Evolutionary conservation across 2,888 invertebrate species (phyloP).

Genomic region (Oxycera nigricornis): DNA sequence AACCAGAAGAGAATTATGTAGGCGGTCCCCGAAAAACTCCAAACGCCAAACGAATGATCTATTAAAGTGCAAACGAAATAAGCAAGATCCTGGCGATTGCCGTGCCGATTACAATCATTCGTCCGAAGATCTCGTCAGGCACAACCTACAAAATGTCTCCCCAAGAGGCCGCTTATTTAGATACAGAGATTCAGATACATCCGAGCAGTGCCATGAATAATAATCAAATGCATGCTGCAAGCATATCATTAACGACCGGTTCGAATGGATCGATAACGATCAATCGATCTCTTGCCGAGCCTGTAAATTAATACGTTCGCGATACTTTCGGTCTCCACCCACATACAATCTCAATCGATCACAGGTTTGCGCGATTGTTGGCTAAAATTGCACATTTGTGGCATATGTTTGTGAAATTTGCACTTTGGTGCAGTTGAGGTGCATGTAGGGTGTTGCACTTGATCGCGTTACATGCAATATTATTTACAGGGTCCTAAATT

Average conservation of each 20-base stretch:
- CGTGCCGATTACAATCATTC: conserved; percentile 2
- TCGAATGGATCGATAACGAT: conserved; percentile 17
- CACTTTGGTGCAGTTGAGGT: too few relatives aligned
- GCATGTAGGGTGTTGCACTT: too few relatives aligned
- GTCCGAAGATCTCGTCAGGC: conserved; percentile 10
- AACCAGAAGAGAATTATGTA: neutral
- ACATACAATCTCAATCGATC: conserved; percentile 29
- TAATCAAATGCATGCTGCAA: conserved; percentile 7
- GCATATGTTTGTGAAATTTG: too few relatives aligned
- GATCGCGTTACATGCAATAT: too few relatives aligned
- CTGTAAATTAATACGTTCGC: conserved; percentile 27
- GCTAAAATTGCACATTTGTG: too few relatives aligned
- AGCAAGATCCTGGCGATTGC: neutral
- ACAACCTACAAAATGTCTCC: conserved; percentile 33
- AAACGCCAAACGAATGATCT: conserved; percentile 24
- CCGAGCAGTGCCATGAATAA: conserved; percentile 1
- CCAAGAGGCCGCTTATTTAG: neutral
- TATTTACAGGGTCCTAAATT: too few relatives aligned
- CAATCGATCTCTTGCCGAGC: conserved; percentile 4
- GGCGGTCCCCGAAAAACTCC: conserved; percentile 18
- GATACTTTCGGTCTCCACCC: conserved; percentile 4
- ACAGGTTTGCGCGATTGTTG: neutral
- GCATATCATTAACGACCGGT: conserved; percentile 12
- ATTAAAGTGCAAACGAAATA: conserved; percentile 10
- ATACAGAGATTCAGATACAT: neutral